Percentiles rank a stretch among this genome's conserved stretches.
phyloP scores from a whole-genome alignment of 2,888 invertebrate genomes.

The Malachius bipustulatus region DNA sequence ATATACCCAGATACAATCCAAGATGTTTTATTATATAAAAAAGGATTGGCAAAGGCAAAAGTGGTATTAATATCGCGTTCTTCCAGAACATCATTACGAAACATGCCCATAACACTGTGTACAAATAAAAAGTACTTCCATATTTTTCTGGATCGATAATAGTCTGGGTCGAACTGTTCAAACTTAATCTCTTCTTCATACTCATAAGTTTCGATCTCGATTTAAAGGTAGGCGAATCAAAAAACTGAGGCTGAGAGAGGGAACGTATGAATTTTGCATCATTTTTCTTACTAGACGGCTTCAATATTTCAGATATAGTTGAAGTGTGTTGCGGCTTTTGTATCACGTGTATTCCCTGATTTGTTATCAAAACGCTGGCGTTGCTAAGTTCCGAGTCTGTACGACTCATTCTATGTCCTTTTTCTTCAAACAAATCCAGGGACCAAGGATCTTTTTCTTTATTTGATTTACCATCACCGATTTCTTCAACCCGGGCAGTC shows the following conservation, averaged over 20 bases:
- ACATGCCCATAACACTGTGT: conserved; percentile 69
- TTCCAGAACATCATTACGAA: conserved; percentile 76
- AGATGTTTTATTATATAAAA: conserved; percentile 51
- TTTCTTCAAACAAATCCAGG: conserved; percentile 31
- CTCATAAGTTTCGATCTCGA: conserved; percentile 18
- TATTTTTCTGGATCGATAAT: conserved; percentile 36
- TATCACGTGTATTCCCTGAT: conserved; percentile 29
- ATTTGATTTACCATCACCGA: conserved; percentile 11
- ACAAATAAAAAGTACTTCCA: conserved; percentile 61
- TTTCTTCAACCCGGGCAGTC: conserved; percentile 6
- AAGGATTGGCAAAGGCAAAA: conserved; percentile 64
- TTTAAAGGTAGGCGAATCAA: conserved; percentile 15
- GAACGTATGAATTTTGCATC: conserved; percentile 29
- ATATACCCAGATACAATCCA: conserved; percentile 42
- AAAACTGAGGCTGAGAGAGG: conserved; percentile 30
- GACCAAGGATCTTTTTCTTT: conserved; percentile 30
- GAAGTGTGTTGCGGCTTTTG: conserved; percentile 19
- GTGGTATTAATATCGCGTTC: conserved; percentile 67
- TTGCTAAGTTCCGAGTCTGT: conserved; percentile 19
- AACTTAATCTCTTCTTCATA: conserved; percentile 18
- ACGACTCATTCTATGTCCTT: conserved; percentile 16
- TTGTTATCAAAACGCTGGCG: conserved; percentile 28
- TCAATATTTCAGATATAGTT: conserved; percentile 13
- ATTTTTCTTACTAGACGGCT: conserved; percentile 15
- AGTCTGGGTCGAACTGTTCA: conserved; percentile 19